These are phyloP conservation scores for Bucco capensis DNA, from an alignment of 2,113 vertebrate genomes.

Conservation along the genomic window DNA sequence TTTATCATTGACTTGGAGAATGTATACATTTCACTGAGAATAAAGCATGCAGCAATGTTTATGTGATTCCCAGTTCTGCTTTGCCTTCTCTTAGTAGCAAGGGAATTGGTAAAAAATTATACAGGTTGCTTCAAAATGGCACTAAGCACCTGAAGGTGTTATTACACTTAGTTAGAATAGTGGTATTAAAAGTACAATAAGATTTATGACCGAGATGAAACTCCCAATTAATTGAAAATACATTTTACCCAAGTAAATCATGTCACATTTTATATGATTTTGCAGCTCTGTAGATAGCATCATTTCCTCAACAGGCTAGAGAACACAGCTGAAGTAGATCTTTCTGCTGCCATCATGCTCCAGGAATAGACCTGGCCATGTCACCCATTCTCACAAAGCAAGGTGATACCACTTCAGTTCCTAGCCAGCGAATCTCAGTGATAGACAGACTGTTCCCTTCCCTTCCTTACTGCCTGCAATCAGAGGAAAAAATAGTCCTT, in stretches of 20 bases:
- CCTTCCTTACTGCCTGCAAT: not conserved
- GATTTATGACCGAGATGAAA: not conserved
- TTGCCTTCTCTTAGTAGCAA: not conserved
- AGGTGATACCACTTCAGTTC: not conserved
- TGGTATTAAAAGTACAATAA: not conserved
- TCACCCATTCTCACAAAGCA: not conserved
- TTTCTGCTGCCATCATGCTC: not conserved
- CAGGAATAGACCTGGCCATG: not conserved
- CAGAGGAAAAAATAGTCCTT: not conserved
- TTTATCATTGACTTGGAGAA: not conserved
- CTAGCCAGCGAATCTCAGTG: not conserved
- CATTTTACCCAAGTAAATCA: not conserved
- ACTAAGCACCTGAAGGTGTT: not conserved
- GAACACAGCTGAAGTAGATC: not conserved
- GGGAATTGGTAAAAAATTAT: not conserved
- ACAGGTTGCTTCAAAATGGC: not conserved
- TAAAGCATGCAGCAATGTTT: rapidly evolving
- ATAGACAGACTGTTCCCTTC: not conserved
- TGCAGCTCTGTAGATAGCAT: not conserved
- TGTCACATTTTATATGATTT: not conserved
- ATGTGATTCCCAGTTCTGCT: not conserved
- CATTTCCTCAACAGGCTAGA: not conserved
- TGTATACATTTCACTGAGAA: not conserved
- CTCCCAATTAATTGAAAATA: not conserved
- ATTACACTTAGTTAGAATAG: not conserved